Conservation (phyloP, 2,888 invertebrate species). For the Sinhomidia bicolor region DNA sequence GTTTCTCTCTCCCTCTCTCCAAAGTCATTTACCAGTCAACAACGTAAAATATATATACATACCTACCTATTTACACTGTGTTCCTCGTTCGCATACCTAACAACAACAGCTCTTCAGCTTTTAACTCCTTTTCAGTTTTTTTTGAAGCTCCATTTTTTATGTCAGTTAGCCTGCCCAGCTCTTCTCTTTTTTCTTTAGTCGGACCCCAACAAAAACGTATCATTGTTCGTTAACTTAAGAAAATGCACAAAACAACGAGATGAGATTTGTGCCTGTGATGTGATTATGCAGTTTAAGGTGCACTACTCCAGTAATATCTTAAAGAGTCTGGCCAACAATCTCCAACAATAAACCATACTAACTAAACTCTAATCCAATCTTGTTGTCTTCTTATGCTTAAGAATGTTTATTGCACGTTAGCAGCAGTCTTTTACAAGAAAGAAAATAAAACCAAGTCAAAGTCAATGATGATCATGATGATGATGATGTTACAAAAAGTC, state of each 20-base stretch:
- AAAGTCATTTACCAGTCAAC: slow-evolving; percentile 22
- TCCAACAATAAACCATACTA: slow-evolving; percentile 12
- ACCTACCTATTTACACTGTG: neutral
- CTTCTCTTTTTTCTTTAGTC: slow-evolving; percentile 4
- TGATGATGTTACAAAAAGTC: slow-evolving; percentile 39
- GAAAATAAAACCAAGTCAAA: slow-evolving; percentile 53
- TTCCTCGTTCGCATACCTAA: neutral
- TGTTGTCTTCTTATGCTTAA: neutral
- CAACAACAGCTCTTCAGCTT: slow-evolving; percentile 22
- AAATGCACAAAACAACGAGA: slow-evolving; percentile 51
- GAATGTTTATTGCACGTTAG: slow-evolving; percentile 1
- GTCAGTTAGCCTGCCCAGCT: slow-evolving; percentile 39
- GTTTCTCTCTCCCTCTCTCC: slow-evolving; percentile 18
- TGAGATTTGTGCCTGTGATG: slow-evolving; percentile 49
- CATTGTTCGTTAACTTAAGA: slow-evolving; percentile 45
- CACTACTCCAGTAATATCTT: slow-evolving; percentile 27
- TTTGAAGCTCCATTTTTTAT: slow-evolving; percentile 61
- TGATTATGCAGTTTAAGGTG: slow-evolving; percentile 49
- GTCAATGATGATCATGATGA: slow-evolving; percentile 40
- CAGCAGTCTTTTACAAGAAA: slow-evolving; percentile 51
- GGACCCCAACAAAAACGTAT: slow-evolving; percentile 39
- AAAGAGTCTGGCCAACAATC: neutral
- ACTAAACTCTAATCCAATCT: neutral
- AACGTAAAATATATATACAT: neutral
- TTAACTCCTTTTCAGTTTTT: slow-evolving; percentile 60